A percentile compares a stretch with the other conserved stretches of the same genome.
phyloP scores from a whole-genome alignment of 1,140 invertebrate genomes.

The Vanessa tameamea region DNA sequence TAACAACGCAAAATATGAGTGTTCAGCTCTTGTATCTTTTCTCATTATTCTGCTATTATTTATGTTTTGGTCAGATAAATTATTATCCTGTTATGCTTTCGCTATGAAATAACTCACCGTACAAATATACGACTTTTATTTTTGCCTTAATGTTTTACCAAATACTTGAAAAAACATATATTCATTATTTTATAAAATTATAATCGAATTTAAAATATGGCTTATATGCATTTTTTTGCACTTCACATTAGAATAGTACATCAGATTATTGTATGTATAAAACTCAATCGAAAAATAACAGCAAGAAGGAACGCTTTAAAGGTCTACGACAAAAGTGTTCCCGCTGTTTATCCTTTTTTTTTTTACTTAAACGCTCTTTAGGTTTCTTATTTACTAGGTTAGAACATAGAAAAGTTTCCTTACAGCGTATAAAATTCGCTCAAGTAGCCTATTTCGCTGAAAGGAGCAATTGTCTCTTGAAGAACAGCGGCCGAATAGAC shows the following conservation, averaged over 20 bases:
- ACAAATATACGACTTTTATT: too few species aligned
- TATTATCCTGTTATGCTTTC: background rate
- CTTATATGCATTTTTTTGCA: too few species aligned
- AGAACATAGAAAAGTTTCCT: slow-evolving; percentile 9
- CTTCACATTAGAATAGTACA: too few species aligned
- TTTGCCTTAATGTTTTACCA: too few species aligned
- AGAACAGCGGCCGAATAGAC: slow-evolving; percentile 28
- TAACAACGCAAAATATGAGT: slow-evolving; percentile 8
- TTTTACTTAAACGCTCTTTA: slow-evolving; percentile 9
- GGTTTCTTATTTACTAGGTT: slow-evolving; percentile 14
- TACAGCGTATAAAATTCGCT: slow-evolving; percentile 32
- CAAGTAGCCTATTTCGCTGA: slow-evolving; percentile 27
- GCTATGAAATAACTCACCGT: too few species aligned
- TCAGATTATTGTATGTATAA: too few species aligned
- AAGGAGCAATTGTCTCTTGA: slow-evolving; percentile 30
- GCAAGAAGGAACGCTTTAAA: background rate
- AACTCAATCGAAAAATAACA: background rate
- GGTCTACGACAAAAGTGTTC: background rate
- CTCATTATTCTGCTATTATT: slow-evolving; percentile 12
- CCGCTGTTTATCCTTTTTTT: background rate
- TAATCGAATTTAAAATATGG: too few species aligned
- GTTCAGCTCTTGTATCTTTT: slow-evolving; percentile 9
- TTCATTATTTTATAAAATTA: too few species aligned
- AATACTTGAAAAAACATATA: too few species aligned
- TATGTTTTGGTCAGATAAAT: slow-evolving; percentile 7